Evolutionary conservation across 2,888 invertebrate genomes (phyloP).

Genomic region (Morpho achilles): DNA sequence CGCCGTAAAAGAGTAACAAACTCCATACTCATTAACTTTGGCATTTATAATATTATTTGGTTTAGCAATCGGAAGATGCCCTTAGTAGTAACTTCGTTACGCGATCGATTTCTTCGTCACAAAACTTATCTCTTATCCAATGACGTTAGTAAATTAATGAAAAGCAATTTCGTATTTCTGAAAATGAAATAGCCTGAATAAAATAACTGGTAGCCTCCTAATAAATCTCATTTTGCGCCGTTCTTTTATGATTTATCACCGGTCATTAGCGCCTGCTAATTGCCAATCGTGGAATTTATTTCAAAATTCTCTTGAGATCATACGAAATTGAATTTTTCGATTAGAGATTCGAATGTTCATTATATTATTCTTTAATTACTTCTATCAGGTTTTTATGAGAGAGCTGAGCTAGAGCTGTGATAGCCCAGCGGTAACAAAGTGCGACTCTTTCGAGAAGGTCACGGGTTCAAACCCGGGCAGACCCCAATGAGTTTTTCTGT

Average conservation of each 20-base stretch:
- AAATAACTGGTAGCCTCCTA: conserved; percentile 35
- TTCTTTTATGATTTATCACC: conserved; percentile 44
- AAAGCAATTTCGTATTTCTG: conserved; percentile 13
- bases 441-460: too few species aligned
- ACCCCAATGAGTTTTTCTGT: too few species aligned
- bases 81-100: too few species aligned
- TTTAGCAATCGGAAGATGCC: too few species aligned
- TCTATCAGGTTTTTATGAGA: too few species aligned
- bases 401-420: too few species aligned
- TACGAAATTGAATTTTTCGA: conserved; percentile 15
- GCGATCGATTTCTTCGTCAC: background rate
- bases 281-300: conserved; percentile 46
- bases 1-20: too few species aligned
- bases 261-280: conserved; percentile 57
- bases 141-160: background rate
- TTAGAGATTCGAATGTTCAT: conserved; percentile 9
- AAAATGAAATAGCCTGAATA: conserved; percentile 16
- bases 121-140: background rate
- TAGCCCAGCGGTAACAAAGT: too few species aligned
- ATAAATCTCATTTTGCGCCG: conserved; percentile 46
- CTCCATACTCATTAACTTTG: too few species aligned
- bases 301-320: conserved; percentile 2
- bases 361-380: background rate
- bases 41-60: too few species aligned
- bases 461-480: too few species aligned